Conservation (phyloP, 2,113 vertebrate genomes). For the Istiophorus platypterus region DNA sequence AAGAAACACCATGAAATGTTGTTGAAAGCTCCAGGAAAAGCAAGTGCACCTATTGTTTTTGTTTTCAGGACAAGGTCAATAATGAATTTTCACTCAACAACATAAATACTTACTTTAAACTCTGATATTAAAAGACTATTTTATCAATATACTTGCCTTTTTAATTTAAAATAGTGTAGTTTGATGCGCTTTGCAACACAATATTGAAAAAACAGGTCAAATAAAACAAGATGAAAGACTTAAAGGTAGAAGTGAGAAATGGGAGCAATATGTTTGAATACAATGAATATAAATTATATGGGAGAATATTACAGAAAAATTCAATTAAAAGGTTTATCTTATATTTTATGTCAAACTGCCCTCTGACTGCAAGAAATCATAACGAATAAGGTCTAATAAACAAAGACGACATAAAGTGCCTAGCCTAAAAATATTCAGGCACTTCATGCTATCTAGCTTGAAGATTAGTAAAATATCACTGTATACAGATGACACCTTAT, state of each 20-base stretch:
- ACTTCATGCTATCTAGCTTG: neutral
- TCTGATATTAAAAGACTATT: neutral
- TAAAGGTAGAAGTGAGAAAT: neutral
- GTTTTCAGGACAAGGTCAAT: too few relatives aligned
- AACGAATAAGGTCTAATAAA: neutral
- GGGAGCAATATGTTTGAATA: too few relatives aligned
- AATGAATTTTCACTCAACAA: neutral
- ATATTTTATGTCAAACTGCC: too few relatives aligned
- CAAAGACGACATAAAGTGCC: neutral
- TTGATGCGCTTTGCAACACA: neutral
- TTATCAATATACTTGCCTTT: neutral
- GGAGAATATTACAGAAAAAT: too few relatives aligned
- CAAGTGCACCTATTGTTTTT: neutral
- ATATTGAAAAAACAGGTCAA: neutral
- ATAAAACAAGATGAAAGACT: neutral
- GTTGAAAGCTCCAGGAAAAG: neutral
- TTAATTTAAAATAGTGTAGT: neutral
- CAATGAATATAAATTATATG: too few relatives aligned
- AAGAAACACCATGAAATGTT: neutral
- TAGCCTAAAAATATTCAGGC: neutral
- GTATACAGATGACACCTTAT: neutral
- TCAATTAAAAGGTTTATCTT: too few relatives aligned
- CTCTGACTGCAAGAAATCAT: too few relatives aligned
- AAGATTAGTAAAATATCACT: neutral
- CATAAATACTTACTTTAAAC: neutral